Conservation (phyloP, 1,140 invertebrate species). For the Mya arenaria region DNA sequence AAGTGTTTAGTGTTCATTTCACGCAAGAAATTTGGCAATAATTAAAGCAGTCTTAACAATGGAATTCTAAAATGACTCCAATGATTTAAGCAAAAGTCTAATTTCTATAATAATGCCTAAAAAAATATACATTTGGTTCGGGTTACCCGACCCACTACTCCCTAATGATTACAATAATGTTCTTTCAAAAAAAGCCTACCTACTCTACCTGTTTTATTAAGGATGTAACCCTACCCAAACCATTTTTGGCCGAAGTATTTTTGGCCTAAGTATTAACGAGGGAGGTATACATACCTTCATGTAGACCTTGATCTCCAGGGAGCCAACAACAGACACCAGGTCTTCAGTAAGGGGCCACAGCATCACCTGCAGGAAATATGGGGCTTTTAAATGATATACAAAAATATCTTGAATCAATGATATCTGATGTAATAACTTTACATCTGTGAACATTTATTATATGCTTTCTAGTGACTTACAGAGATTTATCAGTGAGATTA, state of each 20-base stretch:
- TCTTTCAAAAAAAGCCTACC: background rate
- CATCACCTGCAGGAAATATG: slow-evolving; percentile 3
- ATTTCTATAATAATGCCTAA: background rate
- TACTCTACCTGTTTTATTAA: background rate
- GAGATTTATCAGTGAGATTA: background rate
- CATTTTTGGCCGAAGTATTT: background rate
- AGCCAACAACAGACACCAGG: background rate
- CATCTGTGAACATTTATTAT: background rate
- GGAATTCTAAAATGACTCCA: too few species aligned
- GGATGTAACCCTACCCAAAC: background rate
- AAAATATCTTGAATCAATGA: background rate
- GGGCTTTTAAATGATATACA: background rate
- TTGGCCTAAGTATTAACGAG: background rate
- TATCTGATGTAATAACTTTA: background rate
- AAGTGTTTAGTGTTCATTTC: too few species aligned
- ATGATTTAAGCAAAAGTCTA: too few species aligned
- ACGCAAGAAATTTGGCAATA: too few species aligned
- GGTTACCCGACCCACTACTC: background rate
- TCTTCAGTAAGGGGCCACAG: slow-evolving; percentile 9
- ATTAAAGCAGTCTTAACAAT: too few species aligned
- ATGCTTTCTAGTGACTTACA: background rate
- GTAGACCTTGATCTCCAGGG: background rate
- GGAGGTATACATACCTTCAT: slow-evolving; percentile 1
- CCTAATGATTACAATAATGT: background rate
- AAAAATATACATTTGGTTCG: background rate